Evolutionary conservation across 2,888 invertebrate species (phyloP).

Genomic region (Podabrus alpinus): DNA sequence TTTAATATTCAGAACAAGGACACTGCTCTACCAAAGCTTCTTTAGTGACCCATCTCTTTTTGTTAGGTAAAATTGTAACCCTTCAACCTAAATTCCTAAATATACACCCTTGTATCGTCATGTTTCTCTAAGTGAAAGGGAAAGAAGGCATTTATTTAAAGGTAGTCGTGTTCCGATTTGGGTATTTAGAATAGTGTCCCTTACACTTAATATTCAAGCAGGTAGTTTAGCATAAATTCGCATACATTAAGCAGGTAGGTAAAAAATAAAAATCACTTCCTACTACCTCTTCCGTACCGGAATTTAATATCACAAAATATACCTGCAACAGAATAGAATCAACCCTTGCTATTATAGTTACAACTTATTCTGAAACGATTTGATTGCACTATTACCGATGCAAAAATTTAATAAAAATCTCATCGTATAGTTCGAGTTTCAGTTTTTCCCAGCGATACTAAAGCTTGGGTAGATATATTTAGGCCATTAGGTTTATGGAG

Average conservation of each 20-base stretch:
- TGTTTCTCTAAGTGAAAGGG: conserved; percentile 29
- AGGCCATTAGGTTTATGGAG: conserved; percentile 31
- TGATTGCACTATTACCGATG: conserved; percentile 40
- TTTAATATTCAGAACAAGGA: conserved; percentile 19
- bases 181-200: conserved; percentile 54
- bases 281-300: conserved; percentile 39
- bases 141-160: conserved; percentile 33
- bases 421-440: conserved; percentile 34
- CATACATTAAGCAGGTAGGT: conserved; percentile 58
- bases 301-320: conserved; percentile 34
- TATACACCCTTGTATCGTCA: conserved; percentile 26
- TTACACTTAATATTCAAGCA: conserved; percentile 59
- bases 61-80: conserved; percentile 36
- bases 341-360: conserved; percentile 17
- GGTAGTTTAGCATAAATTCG: conserved; percentile 56
- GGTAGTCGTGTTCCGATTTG: conserved; percentile 41
- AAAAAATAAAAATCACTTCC: conserved; percentile 49
- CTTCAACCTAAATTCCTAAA: conserved; percentile 25
- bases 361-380: conserved; percentile 34
- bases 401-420: conserved; percentile 34
- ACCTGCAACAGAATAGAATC: conserved; percentile 2
- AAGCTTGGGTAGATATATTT: conserved; percentile 34
- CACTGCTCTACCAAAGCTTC: conserved; percentile 19
- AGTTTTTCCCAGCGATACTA: conserved; percentile 27
- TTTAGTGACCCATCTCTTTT: conserved; percentile 37